A percentile compares a stretch with the other conserved stretches of the same genome.
Conservation (phyloP, 2,797 vertebrate genomes). For the Leptatherina wallacei region DNA sequence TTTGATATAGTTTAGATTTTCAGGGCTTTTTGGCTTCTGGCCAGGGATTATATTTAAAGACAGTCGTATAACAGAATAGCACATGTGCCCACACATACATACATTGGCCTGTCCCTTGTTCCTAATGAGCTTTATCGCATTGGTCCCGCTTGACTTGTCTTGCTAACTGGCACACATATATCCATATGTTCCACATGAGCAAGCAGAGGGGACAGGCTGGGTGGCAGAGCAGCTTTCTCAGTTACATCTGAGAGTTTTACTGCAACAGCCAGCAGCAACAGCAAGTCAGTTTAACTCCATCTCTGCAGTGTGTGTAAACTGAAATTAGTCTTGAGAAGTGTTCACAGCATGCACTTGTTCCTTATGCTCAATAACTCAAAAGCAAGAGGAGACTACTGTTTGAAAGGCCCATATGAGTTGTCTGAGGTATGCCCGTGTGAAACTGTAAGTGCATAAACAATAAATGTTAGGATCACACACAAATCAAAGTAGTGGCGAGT, state of each 20-base stretch:
- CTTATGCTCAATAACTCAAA: conserved; percentile 47
- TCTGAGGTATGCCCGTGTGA: not conserved
- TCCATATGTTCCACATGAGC: conserved; percentile 81
- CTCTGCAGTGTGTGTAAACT: conserved; percentile 39
- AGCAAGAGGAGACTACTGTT: conserved; percentile 21
- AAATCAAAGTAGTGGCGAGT: not conserved
- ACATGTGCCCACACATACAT: conserved; percentile 65
- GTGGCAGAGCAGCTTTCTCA: conserved; percentile 78
- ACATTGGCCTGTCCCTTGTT: conserved; percentile 69
- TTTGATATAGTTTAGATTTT: conserved; percentile 12
- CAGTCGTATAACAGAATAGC: conserved; percentile 47
- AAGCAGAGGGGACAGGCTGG: conserved; percentile 76
- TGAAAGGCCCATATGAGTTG: conserved; percentile 14
- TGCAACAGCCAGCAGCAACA: conserved; percentile 77
- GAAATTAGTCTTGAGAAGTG: conserved; percentile 66
- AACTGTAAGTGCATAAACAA: conserved; percentile 1
- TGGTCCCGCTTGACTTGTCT: conserved; percentile 82
- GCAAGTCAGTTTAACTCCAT: conserved; percentile 69
- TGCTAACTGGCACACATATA: conserved; percentile 83
- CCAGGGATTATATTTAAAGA: conserved; percentile 39
- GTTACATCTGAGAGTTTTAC: conserved; percentile 78
- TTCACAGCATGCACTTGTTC: conserved; percentile 44
- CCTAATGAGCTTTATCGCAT: conserved; percentile 82
- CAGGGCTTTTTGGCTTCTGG: conserved; percentile 36
- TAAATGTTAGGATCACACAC: not conserved